phyloP scores from a whole-genome alignment of 2,888 invertebrate species.

The Abrostola tripartita region DNA sequence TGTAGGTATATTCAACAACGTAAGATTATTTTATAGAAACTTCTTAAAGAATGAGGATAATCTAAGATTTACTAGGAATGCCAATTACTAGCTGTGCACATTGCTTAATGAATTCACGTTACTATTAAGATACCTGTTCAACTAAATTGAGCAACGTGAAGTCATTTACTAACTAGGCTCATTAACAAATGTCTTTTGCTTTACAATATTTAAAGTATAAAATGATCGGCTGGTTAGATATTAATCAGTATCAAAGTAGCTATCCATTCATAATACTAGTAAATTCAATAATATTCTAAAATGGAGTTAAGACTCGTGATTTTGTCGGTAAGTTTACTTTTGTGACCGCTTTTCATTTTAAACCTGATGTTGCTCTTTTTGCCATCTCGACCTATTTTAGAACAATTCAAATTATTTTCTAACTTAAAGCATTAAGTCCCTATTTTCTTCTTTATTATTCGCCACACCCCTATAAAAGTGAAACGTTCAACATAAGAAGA shows the following conservation, averaged over 20 bases:
- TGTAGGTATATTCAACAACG: too few relatives aligned
- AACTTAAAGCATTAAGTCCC: too few relatives aligned
- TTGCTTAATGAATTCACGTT: background rate
- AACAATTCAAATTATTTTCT: too few relatives aligned
- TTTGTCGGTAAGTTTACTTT: conserved; percentile 1
- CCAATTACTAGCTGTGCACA: background rate
- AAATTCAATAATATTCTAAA: background rate
- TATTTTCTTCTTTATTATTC: too few relatives aligned
- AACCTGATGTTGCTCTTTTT: background rate
- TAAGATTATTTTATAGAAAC: too few relatives aligned
- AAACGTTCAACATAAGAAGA: too few relatives aligned
- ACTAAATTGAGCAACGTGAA: background rate
- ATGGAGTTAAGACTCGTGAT: conserved; percentile 1
- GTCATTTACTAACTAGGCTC: background rate
- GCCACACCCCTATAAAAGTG: too few relatives aligned
- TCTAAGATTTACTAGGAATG: background rate
- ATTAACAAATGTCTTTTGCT: background rate
- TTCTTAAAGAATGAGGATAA: too few relatives aligned
- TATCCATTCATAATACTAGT: background rate
- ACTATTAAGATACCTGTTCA: background rate
- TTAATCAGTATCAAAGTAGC: background rate
- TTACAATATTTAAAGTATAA: background rate
- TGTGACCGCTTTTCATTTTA: background rate
- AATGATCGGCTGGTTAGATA: background rate
- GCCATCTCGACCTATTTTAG: too few relatives aligned